Conservation (phyloP, 2,888 invertebrate species). For the Drosophila mayaguana region DNA sequence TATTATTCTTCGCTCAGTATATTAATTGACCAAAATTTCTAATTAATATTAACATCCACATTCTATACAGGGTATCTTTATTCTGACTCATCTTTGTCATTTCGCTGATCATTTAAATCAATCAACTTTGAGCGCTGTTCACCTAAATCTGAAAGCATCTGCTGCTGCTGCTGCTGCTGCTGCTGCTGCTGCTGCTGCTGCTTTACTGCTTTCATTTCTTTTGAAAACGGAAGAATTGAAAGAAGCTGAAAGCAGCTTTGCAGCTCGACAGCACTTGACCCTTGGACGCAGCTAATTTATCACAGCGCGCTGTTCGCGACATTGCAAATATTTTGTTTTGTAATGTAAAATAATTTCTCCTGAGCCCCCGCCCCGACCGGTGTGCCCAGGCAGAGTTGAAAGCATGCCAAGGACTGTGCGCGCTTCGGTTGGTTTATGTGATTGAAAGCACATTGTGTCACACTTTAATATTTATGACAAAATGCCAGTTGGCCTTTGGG, state of each 20-base stretch:
- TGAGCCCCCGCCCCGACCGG: background rate
- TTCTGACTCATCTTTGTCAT: background rate
- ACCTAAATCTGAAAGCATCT: slow-evolving; percentile 18
- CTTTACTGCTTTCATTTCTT: background rate
- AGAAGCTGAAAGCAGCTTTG: slow-evolving; percentile 43
- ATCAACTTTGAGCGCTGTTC: slow-evolving; percentile 16
- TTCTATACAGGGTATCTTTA: background rate
- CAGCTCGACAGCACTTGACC: slow-evolving; percentile 19
- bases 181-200: background rate
- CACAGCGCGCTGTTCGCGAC: slow-evolving; percentile 56
- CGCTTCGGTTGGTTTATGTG: slow-evolving; percentile 55
- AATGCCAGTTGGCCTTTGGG: slow-evolving; percentile 62
- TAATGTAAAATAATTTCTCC: slow-evolving; percentile 57
- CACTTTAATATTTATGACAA: slow-evolving; percentile 81
- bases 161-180: background rate
- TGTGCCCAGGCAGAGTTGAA: slow-evolving; percentile 40
- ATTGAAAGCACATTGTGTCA: slow-evolving; percentile 66
- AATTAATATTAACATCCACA: too few relatives aligned
- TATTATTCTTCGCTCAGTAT: too few relatives aligned
- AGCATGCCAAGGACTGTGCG: slow-evolving; percentile 55
- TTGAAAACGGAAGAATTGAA: slow-evolving; percentile 22
- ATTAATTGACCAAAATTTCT: too few relatives aligned
- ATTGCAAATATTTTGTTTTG: slow-evolving; percentile 71
- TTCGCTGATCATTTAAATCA: slow-evolving; percentile 32
- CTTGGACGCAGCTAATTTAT: slow-evolving; percentile 71